Evolutionary conservation across 1,140 invertebrate species (phyloP).

Genomic region (Pogonognathellus flavescens): DNA sequence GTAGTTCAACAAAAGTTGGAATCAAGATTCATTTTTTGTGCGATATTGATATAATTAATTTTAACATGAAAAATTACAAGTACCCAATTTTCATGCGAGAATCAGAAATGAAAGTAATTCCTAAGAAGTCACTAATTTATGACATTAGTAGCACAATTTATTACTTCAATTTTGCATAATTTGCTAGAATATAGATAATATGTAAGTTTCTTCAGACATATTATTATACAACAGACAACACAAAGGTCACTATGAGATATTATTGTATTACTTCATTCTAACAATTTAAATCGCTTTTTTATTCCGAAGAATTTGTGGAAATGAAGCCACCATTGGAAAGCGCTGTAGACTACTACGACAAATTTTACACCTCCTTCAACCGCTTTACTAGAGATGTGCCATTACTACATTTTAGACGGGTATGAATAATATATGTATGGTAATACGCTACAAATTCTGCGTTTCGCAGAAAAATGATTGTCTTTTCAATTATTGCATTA

Average conservation of each 20-base stretch:
- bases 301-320: not conserved
- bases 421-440: not conserved
- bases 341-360: conserved; percentile 19
- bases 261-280: not conserved
- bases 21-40: no score
- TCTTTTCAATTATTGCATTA: not conserved
- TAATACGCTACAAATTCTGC: not conserved
- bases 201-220: no score
- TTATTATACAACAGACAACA: not conserved
- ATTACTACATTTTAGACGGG: conserved; percentile 19
- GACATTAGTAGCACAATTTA: no score
- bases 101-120: no score
- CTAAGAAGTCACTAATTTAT: no score
- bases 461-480: not conserved
- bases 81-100: no score
- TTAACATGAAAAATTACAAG: no score
- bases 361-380: conserved; percentile 23
- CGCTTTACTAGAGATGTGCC: conserved; percentile 29
- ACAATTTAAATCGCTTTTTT: not conserved
- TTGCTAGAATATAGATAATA: no score
- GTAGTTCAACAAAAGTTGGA: no score
- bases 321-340: conserved; percentile 35
- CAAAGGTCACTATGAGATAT: no score
- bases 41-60: no score
- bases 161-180: no score